Percentiles rank a stretch among this genome's conserved stretches.
These are phyloP conservation scores for Eulithis testata DNA, from an alignment of 2,888 invertebrate species.

Conservation along the genomic window DNA sequence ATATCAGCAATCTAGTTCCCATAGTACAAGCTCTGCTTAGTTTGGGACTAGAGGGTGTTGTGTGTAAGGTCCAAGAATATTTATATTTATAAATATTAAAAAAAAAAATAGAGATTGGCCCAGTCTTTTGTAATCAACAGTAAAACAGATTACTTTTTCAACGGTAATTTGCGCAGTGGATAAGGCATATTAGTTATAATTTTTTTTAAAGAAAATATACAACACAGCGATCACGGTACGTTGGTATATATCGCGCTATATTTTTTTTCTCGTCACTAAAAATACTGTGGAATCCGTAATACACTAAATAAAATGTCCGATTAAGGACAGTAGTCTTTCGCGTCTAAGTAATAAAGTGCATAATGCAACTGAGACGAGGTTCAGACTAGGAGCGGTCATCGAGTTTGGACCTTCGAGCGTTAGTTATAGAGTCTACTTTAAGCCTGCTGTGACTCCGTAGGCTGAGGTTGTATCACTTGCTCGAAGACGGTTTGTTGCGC, in stretches of 20 bases:
- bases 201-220: background rate
- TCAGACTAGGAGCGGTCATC: conserved; percentile 23
- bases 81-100: too few species aligned
- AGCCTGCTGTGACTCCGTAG: conserved; percentile 29
- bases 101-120: too few species aligned
- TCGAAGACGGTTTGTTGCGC: conserved; percentile 66
- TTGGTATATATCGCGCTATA: background rate
- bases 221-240: background rate
- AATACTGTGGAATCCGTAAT: conserved; percentile 14
- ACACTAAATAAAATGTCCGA: background rate
- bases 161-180: too few species aligned
- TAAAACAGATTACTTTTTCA: too few species aligned
- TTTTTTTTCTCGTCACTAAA: background rate
- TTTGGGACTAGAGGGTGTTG: too few species aligned
- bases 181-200: too few species aligned
- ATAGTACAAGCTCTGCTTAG: too few species aligned
- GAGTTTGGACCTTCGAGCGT: conserved; percentile 29
- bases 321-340: background rate
- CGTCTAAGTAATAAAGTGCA: conserved; percentile 10
- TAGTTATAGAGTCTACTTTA: conserved; percentile 28
- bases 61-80: too few species aligned
- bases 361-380: conserved; percentile 6
- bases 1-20: too few species aligned
- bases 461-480: conserved; percentile 64
- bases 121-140: too few species aligned